Percentiles rank a stretch among this genome's conserved stretches.
Evolutionary conservation across 2,113 vertebrate species (phyloP).

Genomic region (Nothobranchius kuhntae): DNA sequence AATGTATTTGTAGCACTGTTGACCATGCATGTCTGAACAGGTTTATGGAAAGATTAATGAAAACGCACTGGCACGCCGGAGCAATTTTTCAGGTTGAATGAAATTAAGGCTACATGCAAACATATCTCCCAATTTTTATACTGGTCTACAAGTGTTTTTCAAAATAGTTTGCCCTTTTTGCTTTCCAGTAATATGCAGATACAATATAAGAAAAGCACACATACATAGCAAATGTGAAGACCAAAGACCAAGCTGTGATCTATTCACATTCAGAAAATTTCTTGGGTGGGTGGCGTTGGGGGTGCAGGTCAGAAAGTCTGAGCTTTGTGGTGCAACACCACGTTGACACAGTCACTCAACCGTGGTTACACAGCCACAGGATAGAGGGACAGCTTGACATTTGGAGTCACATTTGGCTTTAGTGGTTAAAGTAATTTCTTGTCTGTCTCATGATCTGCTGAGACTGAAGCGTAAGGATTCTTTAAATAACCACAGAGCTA

Average conservation of each 20-base stretch:
- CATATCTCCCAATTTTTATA: no score
- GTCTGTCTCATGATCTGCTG: constrained; percentile 55
- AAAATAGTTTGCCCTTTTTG: not conserved
- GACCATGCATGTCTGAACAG: no score
- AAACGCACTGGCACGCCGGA: not conserved
- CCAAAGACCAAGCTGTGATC: constrained; percentile 13
- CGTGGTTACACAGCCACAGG: constrained; percentile 33
- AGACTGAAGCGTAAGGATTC: constrained; percentile 73
- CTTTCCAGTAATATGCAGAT: not conserved
- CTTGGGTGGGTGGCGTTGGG: no score
- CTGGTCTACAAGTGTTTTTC: not conserved
- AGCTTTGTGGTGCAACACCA: constrained; percentile 28
- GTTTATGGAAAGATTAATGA: no score
- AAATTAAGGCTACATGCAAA: not conserved
- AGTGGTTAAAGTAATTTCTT: constrained; percentile 59
- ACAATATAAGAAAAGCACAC: not conserved
- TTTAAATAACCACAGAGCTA: constrained; percentile 71
- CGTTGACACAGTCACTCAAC: constrained; percentile 39
- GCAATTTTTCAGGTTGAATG: not conserved
- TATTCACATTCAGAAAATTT: not conserved
- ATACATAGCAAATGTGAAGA: constrained; percentile 5
- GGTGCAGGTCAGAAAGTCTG: constrained; percentile 25
- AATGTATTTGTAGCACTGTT: no score
- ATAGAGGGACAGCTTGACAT: constrained; percentile 65
- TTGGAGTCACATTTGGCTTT: constrained; percentile 72